Base-by-base conservation (phyloP, 2,113 vertebrate species). In the Chionomys nivalis region DNA sequence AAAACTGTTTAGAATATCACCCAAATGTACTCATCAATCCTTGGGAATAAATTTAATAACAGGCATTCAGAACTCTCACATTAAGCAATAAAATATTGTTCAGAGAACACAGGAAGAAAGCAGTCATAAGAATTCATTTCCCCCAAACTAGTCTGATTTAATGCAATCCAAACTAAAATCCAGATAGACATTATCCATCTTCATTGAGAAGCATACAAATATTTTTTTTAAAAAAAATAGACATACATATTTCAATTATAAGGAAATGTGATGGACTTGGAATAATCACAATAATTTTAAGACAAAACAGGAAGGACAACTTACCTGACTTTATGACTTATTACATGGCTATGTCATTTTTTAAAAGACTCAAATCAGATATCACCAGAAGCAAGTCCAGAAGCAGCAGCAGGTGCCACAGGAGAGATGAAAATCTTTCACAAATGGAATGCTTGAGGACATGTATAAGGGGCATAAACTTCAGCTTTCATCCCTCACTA, bases 221-320 rank as follows among this genome's bases (percentile, higher is more conserved):
- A 72, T 58, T 21, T 72, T 70, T 70, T 39, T 58, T 55, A 21
- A 81, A 55, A 52, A 58, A 58, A 5, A 61, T 8, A 82, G 3
- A 26, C 23, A 82, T 49, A 24, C 39, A 3, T 39, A 49, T 44
- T 90, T 75, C 72, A 83, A 87, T 9, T 79, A 52, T 39, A 93
- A 94, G 70, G 36, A 78, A 68, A 87, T 13, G 13, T 75, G 81
- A 42, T 26, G 81, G 47, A 12, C 85, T 52, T 82, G 63, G 42
- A 55, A 70, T 36, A 42, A 66, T 92, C 9, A 89, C 39, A 93
- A 87, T 81, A 81, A 87, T 87, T 82, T 90, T 83, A 92, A 58
- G 79, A 87, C 61, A 94, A 92, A 72, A 28, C 70, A 4, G n/a
- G 19, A 77, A 17, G 78, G 0, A 36, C 36, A 93, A 19, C 4